Evolutionary conservation across 2,113 vertebrate species (phyloP), one percentile per base, ranked within the genome.

Genomic region (Elanoides forficatus): DNA sequence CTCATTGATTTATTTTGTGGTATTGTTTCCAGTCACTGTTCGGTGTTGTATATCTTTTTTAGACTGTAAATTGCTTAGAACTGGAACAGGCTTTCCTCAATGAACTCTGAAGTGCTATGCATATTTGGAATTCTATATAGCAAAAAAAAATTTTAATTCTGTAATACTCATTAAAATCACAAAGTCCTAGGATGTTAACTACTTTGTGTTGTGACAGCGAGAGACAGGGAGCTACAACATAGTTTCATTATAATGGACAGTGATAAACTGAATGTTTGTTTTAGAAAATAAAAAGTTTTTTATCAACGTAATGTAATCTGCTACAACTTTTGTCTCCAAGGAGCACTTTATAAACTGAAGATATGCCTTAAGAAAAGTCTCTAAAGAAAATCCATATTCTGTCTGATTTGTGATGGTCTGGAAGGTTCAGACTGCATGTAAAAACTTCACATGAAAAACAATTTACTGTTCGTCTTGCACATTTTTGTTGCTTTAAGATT

Each of bases 191-290:
- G 13, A 26, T 63, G 13, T 84, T 70, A 58, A 6, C 34, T 91
- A 34, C 47, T 59, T 81, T 23, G 8, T 45, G 5, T 52, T 79
- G 25, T 73, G 43, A 59, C 29, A 71, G 26, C 2, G 2, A 81
- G 36, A 70, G 22, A n/a, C 18, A 48, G 21, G 20, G 22, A 88
- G 6, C 42, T 76, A 32, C 18, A 52, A 34, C 0, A 0, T 13
- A 40, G 15, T 63, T 87, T 74, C 18, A 7, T 81, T 84, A 17
- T 47, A 89, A 67, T 43, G 21, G 43, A 36, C 40, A 81, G 32
- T 67, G 30, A 90, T 53, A 92, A 94, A 92, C 32, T 45, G 2
- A 38, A 30, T 38, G 4, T 32, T 91, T 62, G 32, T 30, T 55
- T 43, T 40, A 16, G 76, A 72, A 82, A 91, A 72, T 11, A 25